phyloP scores from a whole-genome alignment of 2,113 vertebrate genomes.

The Plotosus lineatus region DNA sequence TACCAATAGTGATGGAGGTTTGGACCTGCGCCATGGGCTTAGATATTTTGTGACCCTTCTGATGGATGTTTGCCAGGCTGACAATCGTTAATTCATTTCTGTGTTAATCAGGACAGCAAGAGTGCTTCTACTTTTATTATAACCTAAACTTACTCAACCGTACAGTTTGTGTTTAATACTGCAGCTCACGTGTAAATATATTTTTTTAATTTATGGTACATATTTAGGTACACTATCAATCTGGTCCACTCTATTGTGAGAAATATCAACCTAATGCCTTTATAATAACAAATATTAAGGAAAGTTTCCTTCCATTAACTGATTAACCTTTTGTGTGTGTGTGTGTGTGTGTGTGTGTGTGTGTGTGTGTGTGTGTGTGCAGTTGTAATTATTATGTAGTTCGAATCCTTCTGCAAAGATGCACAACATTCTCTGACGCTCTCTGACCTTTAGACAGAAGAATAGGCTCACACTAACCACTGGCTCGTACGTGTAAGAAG shows the following conservation, averaged over 20 bases:
- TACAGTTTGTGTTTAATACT: background rate
- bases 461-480: slow-evolving; percentile 3
- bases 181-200: background rate
- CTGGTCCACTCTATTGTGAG: background rate
- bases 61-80: slow-evolving; percentile 1
- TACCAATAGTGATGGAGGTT: background rate
- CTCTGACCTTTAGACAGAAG: slow-evolving; percentile 24
- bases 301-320: background rate
- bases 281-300: background rate
- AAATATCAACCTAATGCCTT: background rate
- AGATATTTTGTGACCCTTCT: background rate
- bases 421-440: background rate
- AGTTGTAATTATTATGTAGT: background rate
- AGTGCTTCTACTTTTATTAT: background rate
- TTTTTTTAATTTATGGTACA: background rate
- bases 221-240: background rate
- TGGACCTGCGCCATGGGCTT: slow-evolving; percentile 18
- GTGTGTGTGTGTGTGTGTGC: background rate
- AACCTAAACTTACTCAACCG: background rate
- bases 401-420: background rate
- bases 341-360: no score
- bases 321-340: background rate
- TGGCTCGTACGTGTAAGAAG: slow-evolving; percentile 16
- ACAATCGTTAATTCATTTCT: slow-evolving; percentile 32
- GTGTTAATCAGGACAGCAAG: background rate